Evolutionary conservation across 2,888 invertebrate genomes (phyloP).

Genomic region (Latrodectus elegans): DNA sequence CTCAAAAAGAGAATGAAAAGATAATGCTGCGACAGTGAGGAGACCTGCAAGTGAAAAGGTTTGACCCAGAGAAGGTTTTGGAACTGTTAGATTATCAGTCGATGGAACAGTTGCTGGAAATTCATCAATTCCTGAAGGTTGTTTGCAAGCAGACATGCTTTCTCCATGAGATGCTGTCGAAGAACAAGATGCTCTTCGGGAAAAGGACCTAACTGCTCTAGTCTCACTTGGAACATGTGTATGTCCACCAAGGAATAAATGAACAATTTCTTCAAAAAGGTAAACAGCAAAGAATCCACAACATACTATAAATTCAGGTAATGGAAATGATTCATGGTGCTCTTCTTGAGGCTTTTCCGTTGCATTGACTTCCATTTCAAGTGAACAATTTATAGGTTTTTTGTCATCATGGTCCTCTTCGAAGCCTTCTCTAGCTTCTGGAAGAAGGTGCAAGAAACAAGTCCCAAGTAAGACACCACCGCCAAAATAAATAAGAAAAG

Average conservation of each 20-base stretch:
- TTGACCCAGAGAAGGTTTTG: background rate
- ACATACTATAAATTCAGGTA: conserved; percentile 84
- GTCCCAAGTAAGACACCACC: conserved; percentile 89
- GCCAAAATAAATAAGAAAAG: conserved; percentile 81
- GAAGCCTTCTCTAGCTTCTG: conserved; percentile 84
- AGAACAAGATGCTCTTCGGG: conserved; percentile 28
- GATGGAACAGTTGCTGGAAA: background rate
- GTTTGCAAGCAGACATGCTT: background rate
- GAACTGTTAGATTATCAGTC: background rate
- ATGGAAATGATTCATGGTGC: conserved; percentile 77
- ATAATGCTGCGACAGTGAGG: conserved; percentile 87
- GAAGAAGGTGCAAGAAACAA: conserved; percentile 86
- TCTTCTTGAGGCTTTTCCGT: background rate
- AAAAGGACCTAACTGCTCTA: conserved; percentile 48
- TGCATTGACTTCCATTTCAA: background rate
- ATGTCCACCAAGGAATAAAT: conserved; percentile 61
- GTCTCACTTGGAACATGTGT: conserved; percentile 55
- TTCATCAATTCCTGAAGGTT: background rate
- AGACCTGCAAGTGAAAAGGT: conserved; percentile 74
- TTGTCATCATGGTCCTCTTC: conserved; percentile 72
- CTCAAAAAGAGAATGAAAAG: conserved; percentile 90
- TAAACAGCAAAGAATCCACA: conserved; percentile 85
- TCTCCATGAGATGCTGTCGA: background rate
- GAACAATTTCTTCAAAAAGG: conserved; percentile 82
- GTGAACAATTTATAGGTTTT: background rate